Evolutionary conservation across 1,140 invertebrate genomes (phyloP).

Genomic region (Lasaia peninsularis): DNA sequence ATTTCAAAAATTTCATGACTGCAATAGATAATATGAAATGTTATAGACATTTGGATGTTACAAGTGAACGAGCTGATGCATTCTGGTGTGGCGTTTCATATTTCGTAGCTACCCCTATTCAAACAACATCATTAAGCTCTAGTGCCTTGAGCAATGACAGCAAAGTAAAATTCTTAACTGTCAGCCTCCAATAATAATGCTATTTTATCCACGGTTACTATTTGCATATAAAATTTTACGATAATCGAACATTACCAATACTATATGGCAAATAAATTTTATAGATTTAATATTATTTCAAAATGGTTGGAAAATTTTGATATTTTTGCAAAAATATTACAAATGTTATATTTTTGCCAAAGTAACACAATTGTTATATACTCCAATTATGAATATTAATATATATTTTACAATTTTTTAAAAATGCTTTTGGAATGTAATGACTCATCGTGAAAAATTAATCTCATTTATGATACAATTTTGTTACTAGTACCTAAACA

Average conservation of each 20-base stretch:
- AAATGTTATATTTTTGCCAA: too few relatives aligned
- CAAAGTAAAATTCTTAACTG: conserved; percentile 25
- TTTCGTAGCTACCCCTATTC: conserved; percentile 48
- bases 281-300: too few relatives aligned
- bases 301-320: too few relatives aligned
- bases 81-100: conserved; percentile 37
- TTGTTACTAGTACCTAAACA: too few relatives aligned
- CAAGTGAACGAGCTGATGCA: neutral
- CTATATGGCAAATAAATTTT: too few relatives aligned
- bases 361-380: too few relatives aligned
- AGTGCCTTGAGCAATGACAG: conserved; percentile 24
- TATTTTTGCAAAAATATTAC: too few relatives aligned
- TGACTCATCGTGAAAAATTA: too few relatives aligned
- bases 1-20: neutral
- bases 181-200: conserved; percentile 33
- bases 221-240: conserved; percentile 25
- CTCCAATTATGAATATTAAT: too few relatives aligned
- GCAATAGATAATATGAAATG: neutral
- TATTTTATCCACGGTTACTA: conserved; percentile 34
- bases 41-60: neutral
- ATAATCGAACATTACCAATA: neutral
- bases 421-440: too few relatives aligned
- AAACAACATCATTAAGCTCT: conserved; percentile 46
- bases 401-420: too few relatives aligned
- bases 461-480: too few relatives aligned